Percentiles rank a stretch among this genome's conserved stretches.
phyloP scores from a whole-genome alignment of 2,888 invertebrate species.

The Drosophila ustulata region DNA sequence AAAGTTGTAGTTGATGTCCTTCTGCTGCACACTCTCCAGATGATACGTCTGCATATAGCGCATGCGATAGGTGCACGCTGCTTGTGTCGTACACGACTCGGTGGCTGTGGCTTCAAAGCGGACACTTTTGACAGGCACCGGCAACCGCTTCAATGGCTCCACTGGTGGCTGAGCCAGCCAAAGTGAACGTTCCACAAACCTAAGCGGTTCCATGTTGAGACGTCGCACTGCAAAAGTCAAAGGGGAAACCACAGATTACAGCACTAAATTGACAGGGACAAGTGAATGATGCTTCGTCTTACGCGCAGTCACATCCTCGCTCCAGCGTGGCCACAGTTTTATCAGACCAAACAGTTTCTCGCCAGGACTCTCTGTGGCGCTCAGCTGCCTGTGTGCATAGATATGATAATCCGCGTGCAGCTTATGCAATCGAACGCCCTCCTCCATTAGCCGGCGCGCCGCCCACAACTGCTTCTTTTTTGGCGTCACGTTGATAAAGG shows the following conservation, averaged over 20 bases:
- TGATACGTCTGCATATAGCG: slow-evolving; percentile 88
- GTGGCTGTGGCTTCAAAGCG: slow-evolving; percentile 47
- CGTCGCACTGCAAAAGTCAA: slow-evolving; percentile 46
- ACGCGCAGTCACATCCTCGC: slow-evolving; percentile 58
- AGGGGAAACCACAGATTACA: background rate
- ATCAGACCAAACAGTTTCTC: slow-evolving; percentile 88
- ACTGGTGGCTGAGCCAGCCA: slow-evolving; percentile 67
- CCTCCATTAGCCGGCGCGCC: slow-evolving; percentile 87
- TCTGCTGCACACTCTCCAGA: slow-evolving; percentile 87
- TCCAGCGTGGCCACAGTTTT: slow-evolving; percentile 89
- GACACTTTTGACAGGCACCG: slow-evolving; percentile 47
- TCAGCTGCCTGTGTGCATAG: slow-evolving; percentile 89
- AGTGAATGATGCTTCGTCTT: slow-evolving; percentile 14
- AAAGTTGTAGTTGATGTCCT: slow-evolving; percentile 91
- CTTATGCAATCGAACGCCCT: slow-evolving; percentile 88
- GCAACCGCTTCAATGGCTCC: slow-evolving; percentile 23
- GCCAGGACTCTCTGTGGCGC: slow-evolving; percentile 89
- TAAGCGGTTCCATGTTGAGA: slow-evolving; percentile 62
- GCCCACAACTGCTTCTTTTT: slow-evolving; percentile 86
- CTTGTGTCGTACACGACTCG: slow-evolving; percentile 53
- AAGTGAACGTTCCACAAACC: slow-evolving; percentile 55
- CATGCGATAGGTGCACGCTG: slow-evolving; percentile 86
- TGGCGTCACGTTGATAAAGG: slow-evolving; percentile 86
- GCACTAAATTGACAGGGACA: background rate
- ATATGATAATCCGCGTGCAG: slow-evolving; percentile 89